Conservation (phyloP, 2,888 invertebrate species). For the Thumatha senex region DNA sequence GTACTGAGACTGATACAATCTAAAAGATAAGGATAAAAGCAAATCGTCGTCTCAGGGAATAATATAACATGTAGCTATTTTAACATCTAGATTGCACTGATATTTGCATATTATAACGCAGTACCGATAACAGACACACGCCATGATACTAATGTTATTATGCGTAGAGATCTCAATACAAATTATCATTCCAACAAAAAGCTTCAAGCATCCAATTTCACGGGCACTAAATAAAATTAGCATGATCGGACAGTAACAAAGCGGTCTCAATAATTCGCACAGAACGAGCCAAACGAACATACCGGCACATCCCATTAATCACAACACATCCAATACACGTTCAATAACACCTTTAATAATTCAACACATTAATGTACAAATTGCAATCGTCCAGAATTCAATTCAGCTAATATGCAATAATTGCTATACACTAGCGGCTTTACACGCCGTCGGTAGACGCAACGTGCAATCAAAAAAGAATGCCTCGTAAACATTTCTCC, state of each 20-base stretch:
- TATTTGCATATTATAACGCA: slow-evolving; percentile 46
- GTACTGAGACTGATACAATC: slow-evolving; percentile 12
- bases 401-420: slow-evolving; percentile 75
- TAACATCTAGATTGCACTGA: slow-evolving; percentile 56
- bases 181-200: slow-evolving; percentile 63
- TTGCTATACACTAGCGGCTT: slow-evolving; percentile 46
- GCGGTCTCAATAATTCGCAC: slow-evolving; percentile 75
- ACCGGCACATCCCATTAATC: slow-evolving; percentile 62
- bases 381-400: slow-evolving; percentile 49
- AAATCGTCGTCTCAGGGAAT: slow-evolving; percentile 61
- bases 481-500: slow-evolving; percentile 64
- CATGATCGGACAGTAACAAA: slow-evolving; percentile 72
- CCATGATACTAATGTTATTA: slow-evolving; percentile 47
- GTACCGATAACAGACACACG: slow-evolving; percentile 41
- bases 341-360: slow-evolving; percentile 55
- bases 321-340: slow-evolving; percentile 50
- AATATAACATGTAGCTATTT: slow-evolving; percentile 50
- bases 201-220: slow-evolving; percentile 72
- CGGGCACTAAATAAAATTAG: slow-evolving; percentile 80
- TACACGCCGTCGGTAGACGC: slow-evolving; percentile 43
- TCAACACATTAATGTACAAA: slow-evolving; percentile 59
- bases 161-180: slow-evolving; percentile 63
- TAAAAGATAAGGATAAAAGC: slow-evolving; percentile 71
- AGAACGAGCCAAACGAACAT: slow-evolving; percentile 64
- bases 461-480: slow-evolving; percentile 62